Evolutionary conservation across 2,113 vertebrate genomes (phyloP).

Genomic region (Oenanthe melanoleuca): DNA sequence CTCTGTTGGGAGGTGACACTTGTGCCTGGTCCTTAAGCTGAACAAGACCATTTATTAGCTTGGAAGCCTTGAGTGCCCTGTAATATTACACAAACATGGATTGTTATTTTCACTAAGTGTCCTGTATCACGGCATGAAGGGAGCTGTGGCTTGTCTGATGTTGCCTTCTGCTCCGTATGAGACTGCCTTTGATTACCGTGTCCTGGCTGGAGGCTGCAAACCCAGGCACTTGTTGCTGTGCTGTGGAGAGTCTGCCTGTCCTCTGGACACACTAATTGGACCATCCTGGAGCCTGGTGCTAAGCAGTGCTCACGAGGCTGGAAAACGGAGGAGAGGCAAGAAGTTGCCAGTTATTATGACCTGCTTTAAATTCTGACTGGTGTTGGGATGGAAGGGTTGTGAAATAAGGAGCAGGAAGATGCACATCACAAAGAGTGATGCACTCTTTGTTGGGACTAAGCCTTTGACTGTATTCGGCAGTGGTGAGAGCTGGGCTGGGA

Average conservation of each 20-base stretch:
- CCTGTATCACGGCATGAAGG: background rate
- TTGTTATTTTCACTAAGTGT: background rate
- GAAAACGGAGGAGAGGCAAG: background rate
- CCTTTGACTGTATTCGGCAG: background rate
- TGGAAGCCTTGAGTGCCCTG: background rate
- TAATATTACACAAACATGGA: background rate
- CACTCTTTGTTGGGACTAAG: background rate
- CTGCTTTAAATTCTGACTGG: background rate
- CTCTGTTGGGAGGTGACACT: background rate
- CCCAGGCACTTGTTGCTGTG: background rate
- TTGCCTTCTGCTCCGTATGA: no score
- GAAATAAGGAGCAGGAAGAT: background rate
- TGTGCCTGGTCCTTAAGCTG: background rate
- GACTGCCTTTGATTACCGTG: fast-evolving
- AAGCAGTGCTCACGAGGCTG: background rate
- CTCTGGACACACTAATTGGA: fast-evolving
- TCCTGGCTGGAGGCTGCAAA: background rate
- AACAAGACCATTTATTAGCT: background rate
- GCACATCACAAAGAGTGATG: no score
- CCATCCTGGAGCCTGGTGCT: background rate
- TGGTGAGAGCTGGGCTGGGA: background rate
- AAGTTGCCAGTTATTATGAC: background rate
- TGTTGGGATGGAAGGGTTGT: background rate
- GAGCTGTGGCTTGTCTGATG: background rate
- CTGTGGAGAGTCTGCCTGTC: no score